Evolutionary conservation across 2,888 invertebrate genomes (phyloP), one percentile per base, ranked within the genome.

Genomic region (Drosophila diplacantha): DNA sequence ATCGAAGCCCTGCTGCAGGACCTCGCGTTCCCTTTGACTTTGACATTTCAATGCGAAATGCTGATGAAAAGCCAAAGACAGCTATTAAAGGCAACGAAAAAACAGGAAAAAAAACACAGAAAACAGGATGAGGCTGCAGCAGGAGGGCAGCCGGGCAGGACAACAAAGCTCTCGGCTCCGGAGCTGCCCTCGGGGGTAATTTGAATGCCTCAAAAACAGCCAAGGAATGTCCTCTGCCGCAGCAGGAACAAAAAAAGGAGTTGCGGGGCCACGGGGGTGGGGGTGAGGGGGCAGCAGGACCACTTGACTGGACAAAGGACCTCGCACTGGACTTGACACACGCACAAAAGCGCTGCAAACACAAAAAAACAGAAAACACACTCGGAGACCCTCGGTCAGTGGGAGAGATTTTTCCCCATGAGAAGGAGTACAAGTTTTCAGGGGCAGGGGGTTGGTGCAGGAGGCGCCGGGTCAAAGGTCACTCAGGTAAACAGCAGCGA

Each of bases 1-100:
- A 44, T 44, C 58, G 58, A 64, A 63, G 75, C 83, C 75, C 71
- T 70, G 74, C 74, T 38, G 38, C 39, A 39, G 39, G 39, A 26
- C 53, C 18, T 8, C 31, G 18, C 2, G 20, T 1, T 54, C 31
- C 81, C 82, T 83, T 82, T 77, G 76, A 83, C 77, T 78, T 82
- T 82, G 78, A 83, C 81, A 84, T 77, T 80, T 83, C 83, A 82
- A 79, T 78, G 80, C 84, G 39, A 76, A 84, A 83, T 81, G 74
- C 64, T 83, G 77, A 78, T 84, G 78, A 80, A 82, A 78, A 78
- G 84, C 84, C 84, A 82, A 80, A 75, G 84, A 84, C 81, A 77
- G 77, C 69, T 74, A 71, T 62, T 39, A 39, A 39, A 39, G 20
- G 20, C 18, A 37, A 79, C n/a, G n/a, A 81, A 75, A 59, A 56